Evolutionary conservation across 2,888 invertebrate species (phyloP).

Genomic region (Hypomecis punctinalis): DNA sequence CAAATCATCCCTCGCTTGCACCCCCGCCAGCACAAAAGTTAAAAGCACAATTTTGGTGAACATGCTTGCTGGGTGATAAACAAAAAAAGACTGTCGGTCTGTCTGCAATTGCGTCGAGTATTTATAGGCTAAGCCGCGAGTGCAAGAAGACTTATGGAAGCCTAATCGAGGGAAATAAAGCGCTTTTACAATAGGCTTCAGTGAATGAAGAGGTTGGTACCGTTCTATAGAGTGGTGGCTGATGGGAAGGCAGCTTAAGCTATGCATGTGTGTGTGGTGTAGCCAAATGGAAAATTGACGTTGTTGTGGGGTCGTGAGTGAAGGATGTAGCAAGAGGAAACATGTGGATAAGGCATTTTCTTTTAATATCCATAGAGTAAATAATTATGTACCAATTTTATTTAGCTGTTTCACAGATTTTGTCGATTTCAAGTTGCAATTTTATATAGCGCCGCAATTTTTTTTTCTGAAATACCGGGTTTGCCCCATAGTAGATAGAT

Average conservation of each 20-base stretch:
- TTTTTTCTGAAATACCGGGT: no score
- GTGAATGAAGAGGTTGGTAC: conserved; percentile 41
- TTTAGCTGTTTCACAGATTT: no score
- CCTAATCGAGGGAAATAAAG: conserved; percentile 62
- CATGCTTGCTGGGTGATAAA: conserved; percentile 65
- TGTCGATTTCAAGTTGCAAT: no score
- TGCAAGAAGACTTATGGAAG: conserved; percentile 44
- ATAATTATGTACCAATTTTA: not conserved
- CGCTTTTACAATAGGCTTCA: conserved; percentile 35
- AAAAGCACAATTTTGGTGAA: conserved; percentile 61
- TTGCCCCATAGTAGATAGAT: no score
- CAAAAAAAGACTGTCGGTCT: conserved; percentile 83
- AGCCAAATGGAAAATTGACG: conserved; percentile 61
- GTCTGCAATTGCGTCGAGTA: conserved; percentile 59
- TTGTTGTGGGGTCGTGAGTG: conserved; percentile 52
- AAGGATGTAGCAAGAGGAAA: conserved; percentile 18
- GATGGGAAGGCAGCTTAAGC: conserved; percentile 32
- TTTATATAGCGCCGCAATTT: no score
- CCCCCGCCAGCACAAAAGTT: conserved; percentile 52
- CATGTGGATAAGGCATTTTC: conserved; percentile 32
- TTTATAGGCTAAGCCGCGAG: conserved; percentile 70
- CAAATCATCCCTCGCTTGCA: conserved; percentile 70
- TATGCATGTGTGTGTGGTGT: conserved; percentile 54
- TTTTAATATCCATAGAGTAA: not conserved
- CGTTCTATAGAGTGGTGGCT: conserved; percentile 29